Evolutionary conservation across 1,140 invertebrate species (phyloP).

Genomic region (Danaus melanippus): DNA sequence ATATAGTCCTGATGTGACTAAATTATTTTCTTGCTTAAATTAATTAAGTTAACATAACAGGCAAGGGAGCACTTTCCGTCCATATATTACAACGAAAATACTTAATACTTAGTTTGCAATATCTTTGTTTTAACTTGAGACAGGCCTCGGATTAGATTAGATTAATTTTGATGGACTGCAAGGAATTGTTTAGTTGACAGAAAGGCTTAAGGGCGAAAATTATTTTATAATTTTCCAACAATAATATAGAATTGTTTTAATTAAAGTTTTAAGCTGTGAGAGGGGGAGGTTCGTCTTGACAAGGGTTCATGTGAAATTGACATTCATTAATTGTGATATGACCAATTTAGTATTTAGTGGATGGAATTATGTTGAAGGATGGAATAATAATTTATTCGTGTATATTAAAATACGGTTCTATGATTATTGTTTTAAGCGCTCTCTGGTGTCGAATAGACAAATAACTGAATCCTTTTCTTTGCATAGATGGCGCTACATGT

Average conservation of each 20-base stretch:
- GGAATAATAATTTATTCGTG: constrained; percentile 1
- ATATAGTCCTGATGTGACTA: too few species aligned
- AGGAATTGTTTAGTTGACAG: constrained; percentile 64
- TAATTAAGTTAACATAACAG: neutral
- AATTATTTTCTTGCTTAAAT: neutral
- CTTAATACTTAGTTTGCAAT: constrained; percentile 57
- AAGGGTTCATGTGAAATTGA: constrained; percentile 33
- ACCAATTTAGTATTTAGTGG: constrained; percentile 13
- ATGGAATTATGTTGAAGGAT: neutral
- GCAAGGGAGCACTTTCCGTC: neutral
- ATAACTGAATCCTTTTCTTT: neutral
- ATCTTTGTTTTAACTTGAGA: constrained; percentile 66
- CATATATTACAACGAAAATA: constrained; percentile 12
- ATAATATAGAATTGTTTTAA: constrained; percentile 58
- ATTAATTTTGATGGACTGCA: constrained; percentile 70
- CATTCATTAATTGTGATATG: constrained; percentile 17
- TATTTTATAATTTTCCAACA: constrained; percentile 57
- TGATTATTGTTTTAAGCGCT: constrained; percentile 9
- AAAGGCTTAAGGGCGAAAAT: constrained; percentile 46
- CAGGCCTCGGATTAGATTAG: constrained; percentile 56
- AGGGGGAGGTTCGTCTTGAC: constrained; percentile 37
- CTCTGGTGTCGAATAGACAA: constrained; percentile 31
- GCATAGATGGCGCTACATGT: constrained; percentile 35
- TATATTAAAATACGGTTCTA: constrained; percentile 1
- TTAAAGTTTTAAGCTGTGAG: constrained; percentile 53